Conservation (phyloP, 2,888 invertebrate species). For the Helleia helle region DNA sequence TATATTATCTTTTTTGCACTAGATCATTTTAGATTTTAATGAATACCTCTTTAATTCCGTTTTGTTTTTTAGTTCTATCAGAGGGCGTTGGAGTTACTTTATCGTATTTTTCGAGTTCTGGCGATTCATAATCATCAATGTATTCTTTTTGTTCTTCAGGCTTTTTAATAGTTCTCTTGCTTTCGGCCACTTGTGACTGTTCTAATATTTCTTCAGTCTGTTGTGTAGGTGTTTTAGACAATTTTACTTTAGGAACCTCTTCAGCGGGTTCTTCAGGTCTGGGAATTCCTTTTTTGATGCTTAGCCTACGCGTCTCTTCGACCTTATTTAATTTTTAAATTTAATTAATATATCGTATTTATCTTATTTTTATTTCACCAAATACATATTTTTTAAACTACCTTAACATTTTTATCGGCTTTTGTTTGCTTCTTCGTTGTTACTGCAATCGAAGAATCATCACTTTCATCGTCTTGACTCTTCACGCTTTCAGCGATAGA, state of each 20-base stretch:
- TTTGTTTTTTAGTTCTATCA: constrained; percentile 59
- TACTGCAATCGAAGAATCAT: constrained; percentile 38
- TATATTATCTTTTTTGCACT: too few species aligned
- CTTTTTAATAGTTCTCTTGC: constrained; percentile 50
- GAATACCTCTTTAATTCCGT: constrained; percentile 57
- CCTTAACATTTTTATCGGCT: constrained; percentile 43
- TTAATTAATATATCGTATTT: constrained; percentile 9
- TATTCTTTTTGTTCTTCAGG: constrained; percentile 66
- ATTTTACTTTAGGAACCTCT: constrained; percentile 55
- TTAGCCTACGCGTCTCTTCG: constrained; percentile 46
- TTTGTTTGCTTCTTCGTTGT: constrained; percentile 51
- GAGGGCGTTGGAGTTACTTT: constrained; percentile 61
- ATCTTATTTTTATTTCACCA: constrained; percentile 1
- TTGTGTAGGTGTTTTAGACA: constrained; percentile 51
- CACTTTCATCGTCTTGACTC: constrained; percentile 58
- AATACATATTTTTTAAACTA: constrained; percentile 19
- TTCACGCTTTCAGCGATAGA: constrained; percentile 58
- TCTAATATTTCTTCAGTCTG: constrained; percentile 47
- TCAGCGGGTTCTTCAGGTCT: constrained; percentile 59
- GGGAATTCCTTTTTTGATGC: constrained; percentile 57
- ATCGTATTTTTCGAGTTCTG: constrained; percentile 81
- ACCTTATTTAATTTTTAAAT: constrained; percentile 30
- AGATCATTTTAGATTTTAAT: too few species aligned
- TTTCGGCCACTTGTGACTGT: constrained; percentile 52
- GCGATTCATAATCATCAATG: constrained; percentile 82